Evolutionary conservation across 2,113 vertebrate genomes (phyloP).

Genomic region (Austrofundulus limnaeus): DNA sequence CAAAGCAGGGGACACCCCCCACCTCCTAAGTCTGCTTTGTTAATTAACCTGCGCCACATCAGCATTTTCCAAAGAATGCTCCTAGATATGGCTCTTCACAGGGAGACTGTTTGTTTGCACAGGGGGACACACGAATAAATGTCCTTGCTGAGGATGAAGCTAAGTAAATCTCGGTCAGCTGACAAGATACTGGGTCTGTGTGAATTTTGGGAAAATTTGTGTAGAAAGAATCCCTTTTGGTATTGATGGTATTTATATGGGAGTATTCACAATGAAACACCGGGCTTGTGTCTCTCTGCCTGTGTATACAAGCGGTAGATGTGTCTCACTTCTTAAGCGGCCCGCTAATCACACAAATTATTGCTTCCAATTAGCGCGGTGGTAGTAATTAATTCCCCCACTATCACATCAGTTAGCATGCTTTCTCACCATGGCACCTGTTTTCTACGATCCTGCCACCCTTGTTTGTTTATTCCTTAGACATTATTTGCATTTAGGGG

Average conservation of each 20-base stretch:
- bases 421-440: slow-evolving; percentile 98
- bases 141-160: background rate
- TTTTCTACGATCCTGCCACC: slow-evolving; percentile 72
- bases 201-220: background rate
- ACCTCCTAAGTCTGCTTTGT: slow-evolving; percentile 78
- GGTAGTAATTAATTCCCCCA: slow-evolving; percentile 99
- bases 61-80: slow-evolving; percentile 88
- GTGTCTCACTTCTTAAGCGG: slow-evolving; percentile 96
- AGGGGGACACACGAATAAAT: slow-evolving; percentile 18
- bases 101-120: slow-evolving; percentile 64
- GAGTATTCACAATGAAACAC: background rate
- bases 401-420: slow-evolving; percentile 98
- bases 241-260: background rate
- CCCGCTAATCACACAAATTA: slow-evolving; percentile 99
- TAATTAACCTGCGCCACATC: slow-evolving; percentile 89
- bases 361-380: slow-evolving; percentile 99
- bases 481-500: slow-evolving; percentile 94
- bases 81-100: slow-evolving; percentile 80
- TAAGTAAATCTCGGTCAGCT: background rate
- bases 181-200: background rate
- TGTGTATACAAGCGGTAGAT: slow-evolving; percentile 85
- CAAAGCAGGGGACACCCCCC: slow-evolving; percentile 58
- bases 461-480: slow-evolving; percentile 94
- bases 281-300: background rate
- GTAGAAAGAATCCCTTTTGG: background rate